Evolutionary conservation across 2,888 invertebrate species (phyloP).

Genomic region (Stomorhina lunata): DNA sequence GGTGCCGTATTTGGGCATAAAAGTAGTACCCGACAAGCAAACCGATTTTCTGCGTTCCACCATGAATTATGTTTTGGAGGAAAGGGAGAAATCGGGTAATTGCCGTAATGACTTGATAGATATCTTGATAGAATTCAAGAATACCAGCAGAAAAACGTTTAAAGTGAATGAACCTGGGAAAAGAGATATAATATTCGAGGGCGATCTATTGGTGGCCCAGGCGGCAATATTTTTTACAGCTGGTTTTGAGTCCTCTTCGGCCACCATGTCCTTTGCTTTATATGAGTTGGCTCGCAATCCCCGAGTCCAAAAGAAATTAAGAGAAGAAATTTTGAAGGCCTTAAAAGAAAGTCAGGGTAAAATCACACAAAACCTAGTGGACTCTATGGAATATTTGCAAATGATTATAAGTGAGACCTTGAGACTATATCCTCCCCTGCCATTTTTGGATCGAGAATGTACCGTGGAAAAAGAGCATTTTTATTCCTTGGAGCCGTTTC

Average conservation of each 20-base stretch:
- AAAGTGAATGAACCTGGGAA: slow-evolving; percentile 76
- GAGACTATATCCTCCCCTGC: slow-evolving; percentile 78
- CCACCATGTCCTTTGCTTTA: slow-evolving; percentile 80
- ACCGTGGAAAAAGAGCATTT: slow-evolving; percentile 66
- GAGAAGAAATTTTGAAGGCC: slow-evolving; percentile 79
- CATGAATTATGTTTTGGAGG: slow-evolving; percentile 79
- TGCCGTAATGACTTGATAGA: slow-evolving; percentile 81
- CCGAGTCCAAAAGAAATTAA: slow-evolving; percentile 78
- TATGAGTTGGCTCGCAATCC: slow-evolving; percentile 79
- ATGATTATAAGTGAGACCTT: slow-evolving; percentile 77
- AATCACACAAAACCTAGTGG: slow-evolving; percentile 78
- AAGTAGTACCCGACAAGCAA: slow-evolving; percentile 76
- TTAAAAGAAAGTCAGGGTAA: slow-evolving; percentile 75
- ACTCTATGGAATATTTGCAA: slow-evolving; percentile 80
- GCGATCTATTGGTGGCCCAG: slow-evolving; percentile 77
- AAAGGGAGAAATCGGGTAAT: slow-evolving; percentile 77
- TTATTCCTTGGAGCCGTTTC: slow-evolving; percentile 73
- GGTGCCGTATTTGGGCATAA: slow-evolving; percentile 74
- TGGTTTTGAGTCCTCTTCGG: slow-evolving; percentile 79
- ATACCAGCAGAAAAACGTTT: slow-evolving; percentile 68
- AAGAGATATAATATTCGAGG: slow-evolving; percentile 73
- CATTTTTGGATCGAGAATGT: slow-evolving; percentile 78
- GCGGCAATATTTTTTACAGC: slow-evolving; percentile 79
- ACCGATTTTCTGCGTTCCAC: slow-evolving; percentile 77
- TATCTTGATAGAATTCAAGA: slow-evolving; percentile 80